A percentile compares a stretch with the other conserved stretches of the same genome.
Conservation (phyloP, 2,888 invertebrate genomes). For the Cyrtodaria siliqua region DNA sequence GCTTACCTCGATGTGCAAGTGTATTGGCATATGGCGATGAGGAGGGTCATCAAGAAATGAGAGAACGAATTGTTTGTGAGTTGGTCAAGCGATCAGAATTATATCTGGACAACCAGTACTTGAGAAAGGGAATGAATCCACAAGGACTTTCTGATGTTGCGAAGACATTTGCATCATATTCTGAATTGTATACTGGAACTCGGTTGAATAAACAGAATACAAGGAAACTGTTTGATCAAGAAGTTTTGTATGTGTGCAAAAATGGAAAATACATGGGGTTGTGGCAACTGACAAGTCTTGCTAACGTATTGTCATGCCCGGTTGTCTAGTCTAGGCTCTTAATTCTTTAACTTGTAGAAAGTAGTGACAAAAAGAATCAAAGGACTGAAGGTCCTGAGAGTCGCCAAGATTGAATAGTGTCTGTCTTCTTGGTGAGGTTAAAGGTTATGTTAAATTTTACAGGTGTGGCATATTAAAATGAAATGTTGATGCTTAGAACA, state of each 20-base stretch:
- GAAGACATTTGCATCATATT: slow-evolving; percentile 30
- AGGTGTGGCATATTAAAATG: too few relatives aligned
- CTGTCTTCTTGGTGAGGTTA: too few relatives aligned
- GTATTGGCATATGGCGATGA: slow-evolving; percentile 27
- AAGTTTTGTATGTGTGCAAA: slow-evolving; percentile 10
- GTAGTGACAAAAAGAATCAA: too few relatives aligned
- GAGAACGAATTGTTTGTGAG: slow-evolving; percentile 17
- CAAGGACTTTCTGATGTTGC: slow-evolving; percentile 2
- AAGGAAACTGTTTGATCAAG: slow-evolving; percentile 14
- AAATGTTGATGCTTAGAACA: too few relatives aligned
- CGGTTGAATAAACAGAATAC: slow-evolving; percentile 17
- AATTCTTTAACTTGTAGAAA: too few relatives aligned
- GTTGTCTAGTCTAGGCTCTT: too few relatives aligned
- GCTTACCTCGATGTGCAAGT: slow-evolving; percentile 24
- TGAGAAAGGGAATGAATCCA: slow-evolving; percentile 19
- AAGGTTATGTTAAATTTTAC: too few relatives aligned
- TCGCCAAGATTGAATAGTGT: too few relatives aligned
- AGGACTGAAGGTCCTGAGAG: too few relatives aligned
- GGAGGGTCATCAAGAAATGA: slow-evolving; percentile 15
- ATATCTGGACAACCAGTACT: slow-evolving; percentile 10
- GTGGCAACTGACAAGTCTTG: slow-evolving; percentile 35
- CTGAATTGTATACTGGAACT: slow-evolving; percentile 12
- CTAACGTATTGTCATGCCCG: slow-evolving; percentile 22
- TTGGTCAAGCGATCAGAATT: slow-evolving; percentile 2
- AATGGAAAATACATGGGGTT: slow-evolving; percentile 23